Conservation (phyloP, 2,888 invertebrate species). For the Bellardia pandia region DNA sequence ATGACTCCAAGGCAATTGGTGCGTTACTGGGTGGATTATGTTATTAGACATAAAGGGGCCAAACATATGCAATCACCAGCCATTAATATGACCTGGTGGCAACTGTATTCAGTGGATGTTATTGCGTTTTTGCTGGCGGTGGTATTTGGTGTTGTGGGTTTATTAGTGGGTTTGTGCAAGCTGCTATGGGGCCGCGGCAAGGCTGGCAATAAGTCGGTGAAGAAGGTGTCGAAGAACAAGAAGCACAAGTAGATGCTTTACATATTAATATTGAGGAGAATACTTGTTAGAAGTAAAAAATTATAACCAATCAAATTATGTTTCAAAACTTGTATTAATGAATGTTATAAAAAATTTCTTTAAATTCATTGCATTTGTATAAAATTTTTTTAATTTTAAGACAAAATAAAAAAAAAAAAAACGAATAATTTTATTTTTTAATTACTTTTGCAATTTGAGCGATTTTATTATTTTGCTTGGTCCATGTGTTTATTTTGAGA, state of each 20-base stretch:
- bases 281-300: too few species aligned
- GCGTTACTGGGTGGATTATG: slow-evolving; percentile 86
- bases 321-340: too few species aligned
- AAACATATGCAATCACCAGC: slow-evolving; percentile 85
- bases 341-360: too few species aligned
- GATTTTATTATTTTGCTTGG: too few species aligned
- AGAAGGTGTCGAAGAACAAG: slow-evolving; percentile 36
- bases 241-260: slow-evolving; percentile 63
- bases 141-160: slow-evolving; percentile 38
- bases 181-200: slow-evolving; percentile 63
- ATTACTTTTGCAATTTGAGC: too few species aligned
- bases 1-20: slow-evolving; percentile 85
- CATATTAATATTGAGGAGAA: neutral
- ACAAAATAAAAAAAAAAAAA: too few species aligned
- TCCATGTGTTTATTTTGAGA: too few species aligned
- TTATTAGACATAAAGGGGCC: slow-evolving; percentile 85
- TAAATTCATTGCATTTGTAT: too few species aligned
- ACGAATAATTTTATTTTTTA: too few species aligned
- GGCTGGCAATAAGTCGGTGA: neutral
- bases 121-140: slow-evolving; percentile 74
- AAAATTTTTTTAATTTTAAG: too few species aligned
- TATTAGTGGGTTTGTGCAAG: slow-evolving; percentile 61
- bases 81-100: slow-evolving; percentile 83
- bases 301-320: too few species aligned
- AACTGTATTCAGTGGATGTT: slow-evolving; percentile 85